Base-by-base conservation (phyloP, 2,797 vertebrate genomes). In the Myotis findleyi region DNA sequence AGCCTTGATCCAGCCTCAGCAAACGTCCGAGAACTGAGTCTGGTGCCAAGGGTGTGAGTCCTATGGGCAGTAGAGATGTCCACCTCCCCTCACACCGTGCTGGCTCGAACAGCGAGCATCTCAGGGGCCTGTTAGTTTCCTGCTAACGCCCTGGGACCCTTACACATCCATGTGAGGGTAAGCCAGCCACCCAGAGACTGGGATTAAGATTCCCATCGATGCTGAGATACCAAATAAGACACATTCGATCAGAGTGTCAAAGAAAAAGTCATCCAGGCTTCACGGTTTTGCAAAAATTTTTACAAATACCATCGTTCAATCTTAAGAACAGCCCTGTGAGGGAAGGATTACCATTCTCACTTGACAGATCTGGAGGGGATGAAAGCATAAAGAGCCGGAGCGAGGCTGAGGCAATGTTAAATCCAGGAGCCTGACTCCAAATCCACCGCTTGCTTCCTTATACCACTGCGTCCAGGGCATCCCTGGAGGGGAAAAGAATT, bases 231-330 rank as follows among this genome's bases (percentile, higher is more conserved):
- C 47, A 92, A 68, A 81, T 49, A 68, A 94, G 38, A 71, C 49
- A 8, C 9, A 17, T 71, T 73, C 55, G 41, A 27, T 62, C 73
- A 36, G 66, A 51, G 8, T 68, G 71, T 76, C 47, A 41, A 18
- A 44, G 51, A 77, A 76, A 92, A 69, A 93, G 85, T 36, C 20
- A n/a, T 11, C 33, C 5, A 41, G 49, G 53, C 80, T 82, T n/a
- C 57, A 62, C 20, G 18, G 73, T 25, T 93, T 95, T 75, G 9
- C 3, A 49, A 80, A 83, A n/a, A 57, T 68, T 96, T 96, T 92
- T 80, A 55, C 27, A 57, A 89, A 55, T 64, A 49, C 62, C 79
- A 72, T 68, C 41, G 23, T 72, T 82, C 83, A 89, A 51, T 72
- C 87, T 87, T 80, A 71, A 84, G 27, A 77, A 27, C 8, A 82